Conservation (phyloP, 2,113 vertebrate genomes). For the Thamnaconus septentrionalis region DNA sequence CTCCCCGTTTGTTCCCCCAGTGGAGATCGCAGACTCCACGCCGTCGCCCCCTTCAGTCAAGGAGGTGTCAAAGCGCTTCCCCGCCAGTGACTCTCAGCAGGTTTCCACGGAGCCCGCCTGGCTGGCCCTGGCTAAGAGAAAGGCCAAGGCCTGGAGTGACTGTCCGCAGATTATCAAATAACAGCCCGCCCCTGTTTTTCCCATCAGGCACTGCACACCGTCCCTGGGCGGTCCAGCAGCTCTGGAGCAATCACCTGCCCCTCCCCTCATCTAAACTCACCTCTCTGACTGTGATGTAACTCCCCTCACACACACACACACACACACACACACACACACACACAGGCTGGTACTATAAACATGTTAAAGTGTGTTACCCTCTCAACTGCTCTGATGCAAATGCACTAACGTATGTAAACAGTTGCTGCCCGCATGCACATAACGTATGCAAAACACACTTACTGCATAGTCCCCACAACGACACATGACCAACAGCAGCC, state of each 20-base stretch:
- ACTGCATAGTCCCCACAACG: not conserved
- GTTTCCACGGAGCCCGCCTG: constrained; percentile 96
- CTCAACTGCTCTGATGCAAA: constrained; percentile 45
- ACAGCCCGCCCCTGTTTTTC: constrained; percentile 20
- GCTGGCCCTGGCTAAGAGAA: constrained; percentile 96
- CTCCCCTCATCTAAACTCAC: too few relatives aligned
- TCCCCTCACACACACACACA: not conserved
- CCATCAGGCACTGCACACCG: constrained; percentile 7
- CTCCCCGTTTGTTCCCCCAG: constrained; percentile 63
- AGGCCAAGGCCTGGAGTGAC: constrained; percentile 99
- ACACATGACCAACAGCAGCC: constrained; percentile 6
- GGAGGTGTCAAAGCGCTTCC: constrained; percentile 93
- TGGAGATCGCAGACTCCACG: constrained; percentile 91
- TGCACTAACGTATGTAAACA: constrained; percentile 53
- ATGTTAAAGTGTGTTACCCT: constrained; percentile 61
- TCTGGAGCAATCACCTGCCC: too few relatives aligned
- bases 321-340: constrained; percentile 8
- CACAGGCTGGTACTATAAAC: constrained; percentile 56
- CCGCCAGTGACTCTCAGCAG: constrained; percentile 85
- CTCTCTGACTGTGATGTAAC: too few relatives aligned
- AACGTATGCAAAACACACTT: not conserved
- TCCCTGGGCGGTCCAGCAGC: too few relatives aligned
- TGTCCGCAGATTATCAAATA: constrained; percentile 99
- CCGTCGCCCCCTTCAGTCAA: constrained; percentile 83
- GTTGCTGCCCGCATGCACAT: constrained; percentile 60